A percentile compares a stretch with the other conserved stretches of the same genome.
These are phyloP conservation scores for Melinaea marsaeus DNA, from an alignment of 2,888 invertebrate genomes.

Conservation along the genomic window DNA sequence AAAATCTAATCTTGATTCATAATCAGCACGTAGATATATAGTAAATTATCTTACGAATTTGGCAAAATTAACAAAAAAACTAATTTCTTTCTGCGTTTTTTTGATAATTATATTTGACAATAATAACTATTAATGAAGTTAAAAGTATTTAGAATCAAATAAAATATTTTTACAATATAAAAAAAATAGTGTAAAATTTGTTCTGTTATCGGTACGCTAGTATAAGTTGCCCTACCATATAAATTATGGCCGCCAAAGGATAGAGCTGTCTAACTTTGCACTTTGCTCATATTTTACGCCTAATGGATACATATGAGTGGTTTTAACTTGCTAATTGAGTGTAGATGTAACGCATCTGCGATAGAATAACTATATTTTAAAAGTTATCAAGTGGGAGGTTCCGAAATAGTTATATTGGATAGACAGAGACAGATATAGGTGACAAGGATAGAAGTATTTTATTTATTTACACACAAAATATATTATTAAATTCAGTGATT, in stretches of 20 bases:
- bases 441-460: neutral
- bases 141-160: too few relatives aligned
- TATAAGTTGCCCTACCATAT: constrained; percentile 67
- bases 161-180: neutral
- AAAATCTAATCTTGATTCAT: too few relatives aligned
- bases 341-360: constrained; percentile 51
- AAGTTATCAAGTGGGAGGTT: constrained; percentile 13
- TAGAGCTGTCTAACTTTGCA: constrained; percentile 74
- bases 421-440: too few relatives aligned
- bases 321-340: constrained; percentile 73
- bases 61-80: too few relatives aligned
- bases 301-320: constrained; percentile 72
- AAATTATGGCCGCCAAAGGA: constrained; percentile 74
- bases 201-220: constrained; percentile 48
- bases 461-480: neutral
- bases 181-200: constrained; percentile 8
- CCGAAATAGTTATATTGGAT: neutral
- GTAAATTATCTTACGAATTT: too few relatives aligned
- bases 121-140: too few relatives aligned
- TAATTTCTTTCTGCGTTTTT: too few relatives aligned
- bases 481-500: too few relatives aligned
- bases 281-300: constrained; percentile 74
- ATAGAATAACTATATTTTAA: constrained; percentile 23
- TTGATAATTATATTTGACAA: too few relatives aligned
- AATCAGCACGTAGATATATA: too few relatives aligned